phyloP scores from a whole-genome alignment of 2,797 vertebrate genomes.

The Tinamus major region DNA sequence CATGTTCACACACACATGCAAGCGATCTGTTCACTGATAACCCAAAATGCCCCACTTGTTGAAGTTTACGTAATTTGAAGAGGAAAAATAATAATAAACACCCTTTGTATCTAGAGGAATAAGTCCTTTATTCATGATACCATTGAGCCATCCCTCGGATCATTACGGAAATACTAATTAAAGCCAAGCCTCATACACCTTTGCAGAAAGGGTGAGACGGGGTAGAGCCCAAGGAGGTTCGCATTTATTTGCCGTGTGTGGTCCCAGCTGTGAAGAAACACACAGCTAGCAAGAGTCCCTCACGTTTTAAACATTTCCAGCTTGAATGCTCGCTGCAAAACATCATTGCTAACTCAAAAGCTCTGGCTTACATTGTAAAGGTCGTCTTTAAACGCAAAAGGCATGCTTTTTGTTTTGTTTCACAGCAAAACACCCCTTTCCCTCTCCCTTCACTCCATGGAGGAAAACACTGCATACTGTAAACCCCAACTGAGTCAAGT shows the following conservation, averaged over 20 bases:
- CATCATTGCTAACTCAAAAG: constrained; percentile 28
- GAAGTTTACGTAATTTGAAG: constrained; percentile 19
- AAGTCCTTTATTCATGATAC: constrained; percentile 29
- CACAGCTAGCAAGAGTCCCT: not conserved
- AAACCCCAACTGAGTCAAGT: constrained; percentile 45
- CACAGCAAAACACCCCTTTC: not conserved
- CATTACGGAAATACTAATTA: constrained; percentile 67
- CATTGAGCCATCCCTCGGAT: constrained; percentile 7
- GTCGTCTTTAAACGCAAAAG: constrained; percentile 23
- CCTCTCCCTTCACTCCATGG: constrained; percentile 1
- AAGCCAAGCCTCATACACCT: constrained; percentile 49
- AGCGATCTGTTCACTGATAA: not conserved
- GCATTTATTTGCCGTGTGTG: constrained; percentile 26
- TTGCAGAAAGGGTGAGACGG: constrained; percentile 55
- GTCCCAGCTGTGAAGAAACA: constrained; percentile 44
- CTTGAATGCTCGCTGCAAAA: constrained; percentile 40
- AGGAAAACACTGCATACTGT: constrained; percentile 1
- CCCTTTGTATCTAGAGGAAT: constrained; percentile 15
- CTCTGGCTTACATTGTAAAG: not conserved
- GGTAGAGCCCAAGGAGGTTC: constrained; percentile 5
- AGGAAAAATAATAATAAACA: constrained; percentile 16
- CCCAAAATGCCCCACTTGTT: constrained; percentile 38
- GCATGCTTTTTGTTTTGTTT: constrained; percentile 11
- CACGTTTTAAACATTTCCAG: constrained; percentile 63
- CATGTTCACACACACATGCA: not conserved